Evolutionary conservation across 2,797 vertebrate species (phyloP), one percentile per base, ranked within the genome.

Genomic region (Myotis myotis): DNA sequence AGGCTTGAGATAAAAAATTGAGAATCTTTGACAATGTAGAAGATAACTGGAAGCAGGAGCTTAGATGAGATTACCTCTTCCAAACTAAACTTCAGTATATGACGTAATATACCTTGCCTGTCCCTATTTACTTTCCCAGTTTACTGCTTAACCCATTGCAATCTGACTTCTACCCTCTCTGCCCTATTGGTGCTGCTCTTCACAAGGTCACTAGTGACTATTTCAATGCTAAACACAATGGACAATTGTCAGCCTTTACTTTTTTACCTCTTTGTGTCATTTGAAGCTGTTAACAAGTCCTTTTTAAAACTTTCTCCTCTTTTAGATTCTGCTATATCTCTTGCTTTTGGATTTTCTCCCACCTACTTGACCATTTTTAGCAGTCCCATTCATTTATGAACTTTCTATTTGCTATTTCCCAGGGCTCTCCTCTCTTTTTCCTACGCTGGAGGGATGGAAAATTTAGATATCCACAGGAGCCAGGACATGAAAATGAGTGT

Each of bases 271-370:
- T 91, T 78, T 87, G n/a, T 86, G 95, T 38, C 28, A 62, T 87
- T 80, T 87, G 57, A 90, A 83, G 15, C 36, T 79, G n/a, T 74
- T 83, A 89, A 68, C 12, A 86, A 89, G 25, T 8, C 49, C 12
- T 74, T 53, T 53, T 87, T 72, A 38, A 88, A 85, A 88, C n/a
- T 64, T 80, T 62, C 23, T 92, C 22, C 28, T 91, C 12, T 51
- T 92, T 78, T 89, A 16, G 38, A 72, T 75, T 80, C 41, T 91
- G 33, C 25, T 66, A 6, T 44, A 55, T 93, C 38, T 28, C 30
- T 93, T 91, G 25, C 30, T 89, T 97, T 83, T 89, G 28, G 44
- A 68, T 93, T 95, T 94, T 70, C 64, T 93, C 11, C 51, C 66
- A 68, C 36, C 51, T 80, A 47, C 82, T 87, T 55, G 20, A 33